A percentile compares a stretch with the other conserved stretches of the same genome.
phyloP scores from a whole-genome alignment of 2,888 invertebrate genomes.

The Lasioglossum lativentre region DNA sequence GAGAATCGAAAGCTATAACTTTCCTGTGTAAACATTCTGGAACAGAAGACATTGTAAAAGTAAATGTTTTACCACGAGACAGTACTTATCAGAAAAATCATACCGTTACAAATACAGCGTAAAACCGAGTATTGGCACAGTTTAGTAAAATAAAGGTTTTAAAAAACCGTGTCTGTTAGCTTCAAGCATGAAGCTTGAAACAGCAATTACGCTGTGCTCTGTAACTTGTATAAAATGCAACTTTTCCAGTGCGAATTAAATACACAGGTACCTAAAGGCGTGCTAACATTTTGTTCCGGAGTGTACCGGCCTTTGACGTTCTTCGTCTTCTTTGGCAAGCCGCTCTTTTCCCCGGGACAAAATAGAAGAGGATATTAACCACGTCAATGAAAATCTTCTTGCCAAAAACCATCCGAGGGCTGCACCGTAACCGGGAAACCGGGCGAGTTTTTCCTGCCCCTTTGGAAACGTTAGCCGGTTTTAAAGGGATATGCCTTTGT shows the following conservation, averaged over 20 bases:
- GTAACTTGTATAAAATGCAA: background rate
- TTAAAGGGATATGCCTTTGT: conserved; percentile 56
- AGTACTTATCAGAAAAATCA: background rate
- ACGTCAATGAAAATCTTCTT: conserved; percentile 57
- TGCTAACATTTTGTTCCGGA: background rate
- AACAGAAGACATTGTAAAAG: background rate
- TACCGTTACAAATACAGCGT: background rate
- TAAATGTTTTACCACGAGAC: background rate
- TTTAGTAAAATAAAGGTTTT: background rate
- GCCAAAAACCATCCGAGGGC: conserved; percentile 51
- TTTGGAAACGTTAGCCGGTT: conserved; percentile 32
- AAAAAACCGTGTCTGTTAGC: background rate
- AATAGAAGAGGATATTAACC: conserved; percentile 61
- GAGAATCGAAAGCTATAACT: background rate
- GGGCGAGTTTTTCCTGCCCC: conserved; percentile 21
- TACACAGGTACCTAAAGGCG: background rate
- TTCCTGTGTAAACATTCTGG: background rate
- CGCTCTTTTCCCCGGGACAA: conserved; percentile 21
- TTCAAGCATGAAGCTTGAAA: accelerated
- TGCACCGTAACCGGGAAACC: conserved; percentile 35
- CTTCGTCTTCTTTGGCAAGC: conserved; percentile 1
- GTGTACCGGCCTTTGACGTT: background rate
- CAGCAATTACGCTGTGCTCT: background rate
- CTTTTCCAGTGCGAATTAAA: background rate
- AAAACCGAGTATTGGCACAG: background rate